These are phyloP conservation scores for Conomelus anceps DNA, from an alignment of 2,888 invertebrate genomes.

Conservation along the genomic window DNA sequence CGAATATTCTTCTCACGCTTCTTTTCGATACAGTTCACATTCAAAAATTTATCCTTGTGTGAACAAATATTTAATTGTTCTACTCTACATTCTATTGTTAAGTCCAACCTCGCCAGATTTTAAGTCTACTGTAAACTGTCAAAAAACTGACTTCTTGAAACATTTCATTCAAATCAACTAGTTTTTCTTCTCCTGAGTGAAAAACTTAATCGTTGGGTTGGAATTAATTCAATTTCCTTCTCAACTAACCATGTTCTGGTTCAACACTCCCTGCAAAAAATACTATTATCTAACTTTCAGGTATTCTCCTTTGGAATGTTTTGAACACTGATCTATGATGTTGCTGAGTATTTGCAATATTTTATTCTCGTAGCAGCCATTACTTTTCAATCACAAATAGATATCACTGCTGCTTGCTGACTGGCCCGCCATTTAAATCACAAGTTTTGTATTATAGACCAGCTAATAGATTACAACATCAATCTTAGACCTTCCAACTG, in stretches of 20 bases:
- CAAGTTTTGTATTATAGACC: background rate
- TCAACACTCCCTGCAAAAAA: background rate
- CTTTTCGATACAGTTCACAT: background rate
- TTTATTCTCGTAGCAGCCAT: background rate
- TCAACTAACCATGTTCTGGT: background rate
- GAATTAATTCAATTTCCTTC: background rate
- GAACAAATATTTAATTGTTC: no score
- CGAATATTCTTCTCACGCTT: background rate
- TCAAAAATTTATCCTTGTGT: no score
- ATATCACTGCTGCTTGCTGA: conserved; percentile 3
- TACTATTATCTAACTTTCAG: background rate
- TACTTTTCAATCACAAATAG: background rate
- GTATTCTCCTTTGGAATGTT: background rate
- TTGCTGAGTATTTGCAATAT: conserved; percentile 1
- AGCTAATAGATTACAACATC: background rate
- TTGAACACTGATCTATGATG: background rate
- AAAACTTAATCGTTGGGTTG: no score
- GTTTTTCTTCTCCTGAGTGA: background rate
- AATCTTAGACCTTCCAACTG: background rate
- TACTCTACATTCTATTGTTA: no score
- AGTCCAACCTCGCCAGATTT: background rate
- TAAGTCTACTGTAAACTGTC: no score
- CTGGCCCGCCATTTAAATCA: background rate
- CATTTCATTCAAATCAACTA: no score
- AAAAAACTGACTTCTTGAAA: no score